A percentile compares a stretch with the other conserved stretches of the same genome.
Evolutionary conservation across 1,140 invertebrate genomes (phyloP).

Genomic region (Brachionus paranguensis): DNA sequence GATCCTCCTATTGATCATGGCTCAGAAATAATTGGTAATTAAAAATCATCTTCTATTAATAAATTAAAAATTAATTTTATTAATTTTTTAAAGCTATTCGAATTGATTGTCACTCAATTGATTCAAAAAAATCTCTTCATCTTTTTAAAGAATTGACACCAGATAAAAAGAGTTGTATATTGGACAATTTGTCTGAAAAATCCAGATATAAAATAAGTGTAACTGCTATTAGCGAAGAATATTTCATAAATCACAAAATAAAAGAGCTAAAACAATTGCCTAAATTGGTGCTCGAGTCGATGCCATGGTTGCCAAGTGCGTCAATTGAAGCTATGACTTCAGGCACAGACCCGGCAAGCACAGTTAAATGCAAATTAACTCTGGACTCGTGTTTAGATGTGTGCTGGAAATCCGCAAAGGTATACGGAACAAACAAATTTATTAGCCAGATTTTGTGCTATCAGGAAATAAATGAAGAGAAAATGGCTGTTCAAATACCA

Average conservation of each 20-base stretch:
- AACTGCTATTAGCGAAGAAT: conserved; percentile 54
- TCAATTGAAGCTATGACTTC: conserved; percentile 46
- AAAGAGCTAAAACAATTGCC: conserved; percentile 46
- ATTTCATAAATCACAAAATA: conserved; percentile 49
- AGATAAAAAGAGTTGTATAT: conserved; percentile 46
- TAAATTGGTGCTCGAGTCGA: conserved; percentile 45
- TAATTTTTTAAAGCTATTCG: conserved; percentile 46
- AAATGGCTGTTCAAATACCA: conserved; percentile 44
- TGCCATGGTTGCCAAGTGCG: conserved; percentile 50
- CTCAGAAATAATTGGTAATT: conserved; percentile 51
- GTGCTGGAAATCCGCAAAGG: conserved; percentile 49
- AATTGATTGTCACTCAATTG: conserved; percentile 50
- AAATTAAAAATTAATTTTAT: not conserved
- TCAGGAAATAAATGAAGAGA: conserved; percentile 47
- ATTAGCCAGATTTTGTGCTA: conserved; percentile 50
- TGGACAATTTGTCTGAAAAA: conserved; percentile 50
- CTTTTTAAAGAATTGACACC: conserved; percentile 46
- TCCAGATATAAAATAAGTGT: conserved; percentile 52
- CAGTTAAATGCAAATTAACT: conserved; percentile 47
- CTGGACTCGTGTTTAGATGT: conserved; percentile 47
- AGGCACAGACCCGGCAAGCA: conserved; percentile 51
- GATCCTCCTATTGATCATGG: conserved; percentile 53
- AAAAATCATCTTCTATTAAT: not conserved
- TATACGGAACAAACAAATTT: conserved; percentile 52
- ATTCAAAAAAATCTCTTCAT: conserved; percentile 42